Evolutionary conservation across 2,113 vertebrate genomes (phyloP).

Genomic region (Bucco capensis): DNA sequence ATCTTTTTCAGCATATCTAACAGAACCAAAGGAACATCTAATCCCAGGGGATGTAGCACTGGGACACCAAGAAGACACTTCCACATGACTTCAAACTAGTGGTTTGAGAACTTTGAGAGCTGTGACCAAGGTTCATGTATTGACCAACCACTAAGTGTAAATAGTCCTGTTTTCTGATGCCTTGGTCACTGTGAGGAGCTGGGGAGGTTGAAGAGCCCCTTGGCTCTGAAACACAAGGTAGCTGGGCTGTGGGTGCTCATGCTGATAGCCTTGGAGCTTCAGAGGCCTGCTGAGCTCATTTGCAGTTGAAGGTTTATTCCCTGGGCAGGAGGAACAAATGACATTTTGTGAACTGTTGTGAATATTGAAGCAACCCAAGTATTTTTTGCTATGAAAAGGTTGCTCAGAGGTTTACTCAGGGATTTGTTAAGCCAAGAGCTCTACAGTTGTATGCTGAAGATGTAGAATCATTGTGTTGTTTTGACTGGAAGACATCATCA

Average conservation of each 20-base stretch:
- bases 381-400: not conserved
- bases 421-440: not conserved
- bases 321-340: not conserved
- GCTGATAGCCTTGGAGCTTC: too few species aligned
- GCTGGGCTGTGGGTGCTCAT: not conserved
- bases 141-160: not conserved
- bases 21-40: not conserved
- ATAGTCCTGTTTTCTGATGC: not conserved
- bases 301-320: not conserved
- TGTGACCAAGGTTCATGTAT: not conserved
- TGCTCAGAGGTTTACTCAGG: not conserved
- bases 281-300: rapidly evolving
- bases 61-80: not conserved
- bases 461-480: not conserved
- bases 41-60: not conserved
- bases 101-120: not conserved
- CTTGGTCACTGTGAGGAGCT: not conserved
- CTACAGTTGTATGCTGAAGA: not conserved
- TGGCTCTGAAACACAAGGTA: not conserved
- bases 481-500: not conserved
- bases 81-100: not conserved
- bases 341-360: not conserved
- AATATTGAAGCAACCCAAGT: not conserved
- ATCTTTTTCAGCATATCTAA: constrained; percentile 59
- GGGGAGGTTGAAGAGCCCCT: not conserved